A percentile compares a stretch with the other conserved stretches of the same genome.
These are phyloP conservation scores for Geophilus truncorum DNA, from an alignment of 2,888 invertebrate species.

Conservation along the genomic window DNA sequence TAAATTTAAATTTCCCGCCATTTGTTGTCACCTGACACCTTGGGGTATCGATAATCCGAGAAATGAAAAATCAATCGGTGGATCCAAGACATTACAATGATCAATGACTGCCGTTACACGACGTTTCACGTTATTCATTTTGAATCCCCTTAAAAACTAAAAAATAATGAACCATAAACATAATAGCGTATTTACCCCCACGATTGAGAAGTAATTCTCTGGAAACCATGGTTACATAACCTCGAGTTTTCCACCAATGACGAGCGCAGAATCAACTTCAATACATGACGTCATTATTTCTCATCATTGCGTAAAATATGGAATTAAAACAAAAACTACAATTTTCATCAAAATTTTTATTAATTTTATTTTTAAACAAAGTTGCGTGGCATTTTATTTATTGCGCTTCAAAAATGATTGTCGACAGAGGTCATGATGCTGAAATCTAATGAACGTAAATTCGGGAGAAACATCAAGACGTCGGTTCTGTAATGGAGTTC, in stretches of 20 bases:
- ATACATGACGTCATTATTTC: not conserved
- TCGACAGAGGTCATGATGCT: not conserved
- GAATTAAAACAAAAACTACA: no score
- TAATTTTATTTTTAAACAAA: no score
- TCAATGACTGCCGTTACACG: not conserved
- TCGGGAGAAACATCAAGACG: constrained; percentile 40
- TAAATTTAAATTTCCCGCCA: no score
- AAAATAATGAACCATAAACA: no score
- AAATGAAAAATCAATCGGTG: not conserved
- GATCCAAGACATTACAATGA: no score
- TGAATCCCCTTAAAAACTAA: no score
- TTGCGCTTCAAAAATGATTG: not conserved
- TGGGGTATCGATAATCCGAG: not conserved
- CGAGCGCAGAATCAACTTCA: not conserved
- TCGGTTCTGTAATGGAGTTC: constrained; percentile 41
- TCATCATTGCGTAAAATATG: no score
- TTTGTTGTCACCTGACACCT: no score
- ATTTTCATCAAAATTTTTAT: no score
- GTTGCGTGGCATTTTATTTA: no score
- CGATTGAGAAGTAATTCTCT: not conserved
- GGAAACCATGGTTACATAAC: not conserved
- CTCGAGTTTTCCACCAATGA: not conserved
- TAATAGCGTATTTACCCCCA: no score
- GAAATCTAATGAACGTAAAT: constrained; percentile 43
- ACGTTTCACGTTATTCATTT: not conserved